Base-by-base conservation (phyloP, 2,797 vertebrate species). In the Spondyliosoma cantharus region DNA sequence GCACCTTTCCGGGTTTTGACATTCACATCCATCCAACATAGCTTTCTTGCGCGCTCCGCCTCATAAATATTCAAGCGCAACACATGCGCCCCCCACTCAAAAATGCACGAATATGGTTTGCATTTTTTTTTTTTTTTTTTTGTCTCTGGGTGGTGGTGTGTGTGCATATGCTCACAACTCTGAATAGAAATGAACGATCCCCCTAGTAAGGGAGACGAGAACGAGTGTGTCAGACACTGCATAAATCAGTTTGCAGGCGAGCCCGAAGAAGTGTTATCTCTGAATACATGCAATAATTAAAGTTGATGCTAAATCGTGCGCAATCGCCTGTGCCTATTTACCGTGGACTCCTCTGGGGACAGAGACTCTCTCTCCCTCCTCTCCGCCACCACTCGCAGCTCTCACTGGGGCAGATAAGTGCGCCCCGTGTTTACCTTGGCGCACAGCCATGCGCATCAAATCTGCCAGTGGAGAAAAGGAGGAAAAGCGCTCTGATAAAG, bases 21-120 rank as follows among this genome's bases (percentile, higher is more conserved):
- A 89, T 87, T 63, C 86, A 75, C 81, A 83, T 88, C 86, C 70
- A 67, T 87, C 84, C 84, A 78, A 79, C 82, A 64, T 76, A 65
- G 87, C 65, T 89, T 88, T 77, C 75, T 86, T 83, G 78, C 57
- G 75, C 85, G 67, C 79, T 71, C 82, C 77, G 43, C 46, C 80
- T 94, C 92, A 94, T 94, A 90, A 91, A 95, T 95, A 95, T 95
- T 95, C 91, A 91, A 90, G 76, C 70, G 20, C 76, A 90, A 91
- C 93, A 95, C 91, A 92, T 90, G 91, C 86, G 78, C 3, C 27
- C 78, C 85, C 81, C 82, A 80, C 87, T 87, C 76, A 81, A 71
- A 86, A 90, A 46, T 85, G 82, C 86, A 85, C 72, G 79, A 85
- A 90, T 83, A 77, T 83, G 74, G 82, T 81, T 84, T 54, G 73